Percentiles rank a stretch among this genome's conserved stretches.
These are phyloP conservation scores for Megalopta genalis DNA, from an alignment of 1,140 invertebrate species.

Conservation along the genomic window DNA sequence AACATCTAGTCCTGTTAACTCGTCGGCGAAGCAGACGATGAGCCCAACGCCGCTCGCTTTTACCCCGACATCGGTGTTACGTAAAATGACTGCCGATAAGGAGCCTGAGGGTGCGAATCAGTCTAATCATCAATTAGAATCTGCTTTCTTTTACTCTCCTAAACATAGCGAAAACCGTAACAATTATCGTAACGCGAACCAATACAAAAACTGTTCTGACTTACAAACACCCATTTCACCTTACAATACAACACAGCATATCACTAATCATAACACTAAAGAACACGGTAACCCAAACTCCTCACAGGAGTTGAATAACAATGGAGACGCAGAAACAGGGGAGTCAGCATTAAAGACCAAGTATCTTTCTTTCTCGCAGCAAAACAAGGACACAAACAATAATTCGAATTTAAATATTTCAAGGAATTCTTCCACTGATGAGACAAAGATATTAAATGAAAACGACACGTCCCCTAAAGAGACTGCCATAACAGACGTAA, in stretches of 20 bases:
- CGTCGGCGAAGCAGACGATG: slow-evolving; percentile 75
- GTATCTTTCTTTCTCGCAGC: slow-evolving; percentile 37
- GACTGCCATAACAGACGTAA: slow-evolving; percentile 16
- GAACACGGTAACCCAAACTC: slow-evolving; percentile 22
- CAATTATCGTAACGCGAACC: slow-evolving; percentile 24
- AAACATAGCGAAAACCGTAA: slow-evolving; percentile 29
- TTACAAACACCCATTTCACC: slow-evolving; percentile 4
- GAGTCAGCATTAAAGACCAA: slow-evolving; percentile 65
- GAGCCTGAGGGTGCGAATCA: slow-evolving; percentile 82
- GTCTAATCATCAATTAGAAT: slow-evolving; percentile 60
- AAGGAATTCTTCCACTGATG: slow-evolving; percentile 18
- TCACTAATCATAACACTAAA: slow-evolving; percentile 28
- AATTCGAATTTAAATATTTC: slow-evolving; percentile 16
- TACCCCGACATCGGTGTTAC: slow-evolving; percentile 93
- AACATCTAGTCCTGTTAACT: slow-evolving; percentile 75
- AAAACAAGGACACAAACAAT: slow-evolving; percentile 32
- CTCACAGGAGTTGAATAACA: slow-evolving; percentile 24
- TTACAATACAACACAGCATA: slow-evolving; percentile 22
- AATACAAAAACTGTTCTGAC: background rate
- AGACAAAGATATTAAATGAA: slow-evolving; percentile 18
- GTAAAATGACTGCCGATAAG: slow-evolving; percentile 96
- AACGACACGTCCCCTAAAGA: slow-evolving; percentile 7
- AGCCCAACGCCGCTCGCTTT: slow-evolving; percentile 88
- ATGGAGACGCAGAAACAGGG: slow-evolving; percentile 30
- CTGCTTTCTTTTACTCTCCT: slow-evolving; percentile 37